Percentiles rank a stretch among this genome's conserved stretches.
Conservation (phyloP, 2,888 invertebrate genomes). For the Eudemis profundana region DNA sequence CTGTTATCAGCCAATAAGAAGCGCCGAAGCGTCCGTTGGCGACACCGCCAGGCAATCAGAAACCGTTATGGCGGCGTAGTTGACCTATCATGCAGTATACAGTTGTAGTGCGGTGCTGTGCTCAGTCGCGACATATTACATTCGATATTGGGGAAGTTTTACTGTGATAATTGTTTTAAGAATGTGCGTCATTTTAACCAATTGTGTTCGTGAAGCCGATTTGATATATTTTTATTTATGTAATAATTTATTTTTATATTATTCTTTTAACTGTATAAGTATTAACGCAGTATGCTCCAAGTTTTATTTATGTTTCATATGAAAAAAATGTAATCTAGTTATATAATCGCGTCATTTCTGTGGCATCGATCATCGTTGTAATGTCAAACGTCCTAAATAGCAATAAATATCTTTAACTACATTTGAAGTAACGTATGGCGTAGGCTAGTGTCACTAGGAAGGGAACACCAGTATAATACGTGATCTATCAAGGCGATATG, state of each 20-base stretch:
- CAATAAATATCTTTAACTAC: too few species aligned
- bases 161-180: not conserved
- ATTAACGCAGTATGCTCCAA: not conserved
- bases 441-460: not conserved
- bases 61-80: not conserved
- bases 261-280: not conserved
- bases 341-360: too few species aligned
- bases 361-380: too few species aligned
- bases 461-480: not conserved
- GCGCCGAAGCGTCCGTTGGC: not conserved
- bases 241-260: not conserved
- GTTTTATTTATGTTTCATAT: too few species aligned
- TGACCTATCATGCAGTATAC: too few species aligned
- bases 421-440: too few species aligned
- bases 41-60: not conserved
- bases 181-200: not conserved
- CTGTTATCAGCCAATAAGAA: not conserved
- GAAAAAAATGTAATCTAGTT: too few species aligned
- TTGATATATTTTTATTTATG: not conserved
- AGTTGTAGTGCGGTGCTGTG: too few species aligned
- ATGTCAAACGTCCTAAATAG: too few species aligned
- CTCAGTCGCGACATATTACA: too few species aligned
- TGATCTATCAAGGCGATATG: too few species aligned
- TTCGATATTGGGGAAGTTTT: not conserved
- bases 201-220: not conserved